Evolutionary conservation across 2,888 invertebrate species (phyloP).

Genomic region (Hirtodrosophila alboralis): DNA sequence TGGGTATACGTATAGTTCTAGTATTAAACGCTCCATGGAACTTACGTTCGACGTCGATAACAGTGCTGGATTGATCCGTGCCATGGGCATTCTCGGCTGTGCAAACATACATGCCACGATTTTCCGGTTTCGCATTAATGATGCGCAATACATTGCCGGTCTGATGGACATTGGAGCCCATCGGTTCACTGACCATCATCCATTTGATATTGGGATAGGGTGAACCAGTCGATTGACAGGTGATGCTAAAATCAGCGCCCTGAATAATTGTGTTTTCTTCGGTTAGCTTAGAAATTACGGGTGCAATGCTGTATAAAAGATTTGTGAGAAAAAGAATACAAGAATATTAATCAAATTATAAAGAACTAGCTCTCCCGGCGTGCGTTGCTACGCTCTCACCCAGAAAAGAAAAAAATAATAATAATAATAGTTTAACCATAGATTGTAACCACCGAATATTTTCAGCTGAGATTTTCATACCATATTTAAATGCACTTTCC

Average conservation of each 20-base stretch:
- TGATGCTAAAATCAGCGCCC: constrained; percentile 86
- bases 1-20: background rate
- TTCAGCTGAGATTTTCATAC: no score
- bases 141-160: constrained; percentile 88
- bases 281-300: constrained; percentile 70
- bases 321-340: no score
- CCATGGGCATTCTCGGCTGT: constrained; percentile 87
- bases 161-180: constrained; percentile 87
- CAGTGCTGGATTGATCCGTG: constrained; percentile 88
- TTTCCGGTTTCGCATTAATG: constrained; percentile 88
- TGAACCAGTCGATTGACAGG: constrained; percentile 90
- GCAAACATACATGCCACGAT: constrained; percentile 94
- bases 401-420: no score
- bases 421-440: no score
- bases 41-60: constrained; percentile 94
- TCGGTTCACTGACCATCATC: constrained; percentile 88
- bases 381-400: no score
- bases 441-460: no score
- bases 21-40: constrained; percentile 17
- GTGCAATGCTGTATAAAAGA: constrained; percentile 52
- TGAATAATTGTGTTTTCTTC: constrained; percentile 84
- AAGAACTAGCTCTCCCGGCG: no score
- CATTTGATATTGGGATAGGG: constrained; percentile 92
- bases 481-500: no score
- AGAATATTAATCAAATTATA: no score